Conservation (phyloP, 2,888 invertebrate genomes). For the Didymodactylos carnosus region DNA sequence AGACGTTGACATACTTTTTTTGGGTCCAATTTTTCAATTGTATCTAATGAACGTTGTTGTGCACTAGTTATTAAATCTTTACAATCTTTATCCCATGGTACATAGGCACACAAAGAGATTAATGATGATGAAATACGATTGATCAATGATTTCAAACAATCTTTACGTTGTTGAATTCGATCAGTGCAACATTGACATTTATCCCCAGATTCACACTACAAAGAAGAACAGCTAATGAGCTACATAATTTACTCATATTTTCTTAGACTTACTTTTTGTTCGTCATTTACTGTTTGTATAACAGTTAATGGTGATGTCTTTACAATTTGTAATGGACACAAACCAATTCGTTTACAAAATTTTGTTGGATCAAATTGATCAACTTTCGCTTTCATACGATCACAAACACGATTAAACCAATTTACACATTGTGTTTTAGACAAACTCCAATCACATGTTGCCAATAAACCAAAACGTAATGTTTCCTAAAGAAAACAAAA, state of each 20-base stretch:
- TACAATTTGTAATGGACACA: background rate
- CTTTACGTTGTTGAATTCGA: background rate
- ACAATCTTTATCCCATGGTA: background rate
- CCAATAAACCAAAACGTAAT: background rate
- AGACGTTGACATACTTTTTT: background rate
- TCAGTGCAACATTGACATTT: background rate
- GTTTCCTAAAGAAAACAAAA: background rate
- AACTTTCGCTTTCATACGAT: background rate
- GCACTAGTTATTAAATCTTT: background rate
- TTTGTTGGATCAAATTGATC: background rate
- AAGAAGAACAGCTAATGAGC: no score
- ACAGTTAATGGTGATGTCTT: no score
- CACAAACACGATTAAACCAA: background rate
- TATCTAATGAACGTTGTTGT: background rate
- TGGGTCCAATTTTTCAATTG: background rate
- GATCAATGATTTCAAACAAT: background rate
- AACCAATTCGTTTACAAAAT: background rate
- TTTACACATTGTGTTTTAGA: background rate
- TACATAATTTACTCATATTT: no score
- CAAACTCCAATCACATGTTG: background rate
- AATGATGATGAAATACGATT: background rate
- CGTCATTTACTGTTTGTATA: no score
- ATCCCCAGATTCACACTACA: no score
- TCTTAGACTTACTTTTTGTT: background rate
- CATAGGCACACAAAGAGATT: background rate